Evolutionary conservation across 1,140 invertebrate genomes (phyloP).

Genomic region (Pteromalus puparum): DNA sequence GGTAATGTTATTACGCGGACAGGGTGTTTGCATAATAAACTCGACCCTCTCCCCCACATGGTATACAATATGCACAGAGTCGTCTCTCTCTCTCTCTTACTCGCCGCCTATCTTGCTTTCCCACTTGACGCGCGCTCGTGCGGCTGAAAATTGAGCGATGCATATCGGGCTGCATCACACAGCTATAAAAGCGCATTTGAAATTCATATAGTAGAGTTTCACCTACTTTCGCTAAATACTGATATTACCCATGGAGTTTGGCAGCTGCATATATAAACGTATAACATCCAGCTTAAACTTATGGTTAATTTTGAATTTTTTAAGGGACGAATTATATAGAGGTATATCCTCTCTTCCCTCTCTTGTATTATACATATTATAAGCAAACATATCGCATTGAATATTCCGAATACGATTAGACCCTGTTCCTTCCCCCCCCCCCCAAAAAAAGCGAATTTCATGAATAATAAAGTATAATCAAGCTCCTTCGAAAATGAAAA

Average conservation of each 20-base stretch:
- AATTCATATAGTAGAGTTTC: conserved; percentile 18
- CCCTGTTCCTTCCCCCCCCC: too few relatives aligned
- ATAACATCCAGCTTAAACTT: too few relatives aligned
- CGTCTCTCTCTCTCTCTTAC: too few relatives aligned
- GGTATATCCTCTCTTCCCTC: too few relatives aligned
- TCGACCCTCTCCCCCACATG: background rate
- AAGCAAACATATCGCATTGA: too few relatives aligned
- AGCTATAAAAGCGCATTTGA: background rate
- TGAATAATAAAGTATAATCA: background rate
- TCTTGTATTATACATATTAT: too few relatives aligned
- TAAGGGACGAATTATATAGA: too few relatives aligned
- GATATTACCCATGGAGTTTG: background rate
- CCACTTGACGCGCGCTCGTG: background rate
- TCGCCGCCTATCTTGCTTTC: background rate
- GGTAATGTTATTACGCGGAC: conserved; percentile 6
- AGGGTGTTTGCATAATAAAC: background rate
- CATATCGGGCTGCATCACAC: background rate
- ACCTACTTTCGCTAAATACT: background rate
- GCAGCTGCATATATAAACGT: background rate
- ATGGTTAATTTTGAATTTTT: too few relatives aligned
- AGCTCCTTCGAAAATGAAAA: background rate
- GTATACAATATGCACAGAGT: background rate
- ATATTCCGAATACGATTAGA: too few relatives aligned
- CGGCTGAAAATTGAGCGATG: conserved; percentile 20
- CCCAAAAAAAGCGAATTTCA: too few relatives aligned